Evolutionary conservation across 2,888 invertebrate genomes (phyloP).

Genomic region (Lymantria dispar): DNA sequence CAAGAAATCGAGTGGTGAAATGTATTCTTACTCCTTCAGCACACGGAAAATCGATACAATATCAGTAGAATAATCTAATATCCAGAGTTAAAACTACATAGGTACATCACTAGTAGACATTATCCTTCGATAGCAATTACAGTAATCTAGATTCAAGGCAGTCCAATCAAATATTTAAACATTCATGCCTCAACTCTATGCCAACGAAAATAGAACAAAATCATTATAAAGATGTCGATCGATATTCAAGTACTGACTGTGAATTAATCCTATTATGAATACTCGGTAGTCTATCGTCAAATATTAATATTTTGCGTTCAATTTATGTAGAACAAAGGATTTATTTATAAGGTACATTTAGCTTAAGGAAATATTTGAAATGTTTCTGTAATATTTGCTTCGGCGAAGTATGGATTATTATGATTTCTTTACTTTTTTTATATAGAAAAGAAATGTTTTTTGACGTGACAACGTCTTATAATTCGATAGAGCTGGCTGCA

Average conservation of each 20-base stretch:
- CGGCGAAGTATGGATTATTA: not conserved
- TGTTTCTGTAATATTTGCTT: not conserved
- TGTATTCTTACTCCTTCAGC: too few relatives aligned
- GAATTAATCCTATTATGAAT: conserved; percentile 17
- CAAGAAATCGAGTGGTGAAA: too few relatives aligned
- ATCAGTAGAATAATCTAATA: too few relatives aligned
- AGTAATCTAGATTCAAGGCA: conserved; percentile 13
- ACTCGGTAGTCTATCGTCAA: not conserved
- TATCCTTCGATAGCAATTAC: conserved; percentile 12
- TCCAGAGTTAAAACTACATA: too few relatives aligned
- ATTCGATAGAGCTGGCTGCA: too few relatives aligned
- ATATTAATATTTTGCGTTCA: conserved; percentile 1
- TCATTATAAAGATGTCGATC: conserved; percentile 9
- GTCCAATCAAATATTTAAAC: conserved; percentile 10
- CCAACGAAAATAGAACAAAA: conserved; percentile 22
- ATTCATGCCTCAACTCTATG: conserved; percentile 13
- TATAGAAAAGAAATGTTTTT: not conserved
- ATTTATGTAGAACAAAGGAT: conserved; percentile 19
- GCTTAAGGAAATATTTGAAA: conserved; percentile 6
- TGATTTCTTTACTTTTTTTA: not conserved
- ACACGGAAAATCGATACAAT: too few relatives aligned
- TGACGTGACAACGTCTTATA: too few relatives aligned
- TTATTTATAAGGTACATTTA: not conserved
- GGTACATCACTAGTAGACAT: too few relatives aligned
- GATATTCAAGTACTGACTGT: conserved; percentile 14